phyloP scores from a whole-genome alignment of 2,888 invertebrate genomes.

The Punctoribates punctum region DNA sequence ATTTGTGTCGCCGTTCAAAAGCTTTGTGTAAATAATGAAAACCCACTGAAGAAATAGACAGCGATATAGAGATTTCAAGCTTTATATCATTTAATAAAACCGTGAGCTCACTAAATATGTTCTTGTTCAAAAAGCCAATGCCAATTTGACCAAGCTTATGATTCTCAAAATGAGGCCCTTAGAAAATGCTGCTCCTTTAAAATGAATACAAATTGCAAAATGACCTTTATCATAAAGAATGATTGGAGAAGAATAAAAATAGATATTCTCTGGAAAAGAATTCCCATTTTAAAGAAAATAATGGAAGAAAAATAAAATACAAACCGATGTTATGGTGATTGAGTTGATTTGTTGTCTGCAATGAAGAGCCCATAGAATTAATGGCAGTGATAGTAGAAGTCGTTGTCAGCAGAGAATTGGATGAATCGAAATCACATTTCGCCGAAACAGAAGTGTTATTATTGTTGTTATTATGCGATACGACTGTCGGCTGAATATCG shows the following conservation, averaged over 20 bases:
- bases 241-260: too few species aligned
- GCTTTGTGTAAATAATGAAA: background rate
- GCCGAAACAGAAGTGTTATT: background rate
- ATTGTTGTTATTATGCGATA: background rate
- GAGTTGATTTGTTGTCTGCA: background rate
- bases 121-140: too few species aligned
- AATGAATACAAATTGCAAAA: too few species aligned
- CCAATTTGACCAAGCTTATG: too few species aligned
- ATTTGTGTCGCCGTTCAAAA: conserved; percentile 18
- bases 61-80: background rate
- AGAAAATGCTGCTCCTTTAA: too few species aligned
- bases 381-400: conserved; percentile 24
- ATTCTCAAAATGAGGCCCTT: too few species aligned
- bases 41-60: background rate
- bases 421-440: conserved; percentile 27
- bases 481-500: conserved; percentile 13
- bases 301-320: background rate
- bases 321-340: conserved; percentile 27
- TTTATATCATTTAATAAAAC: too few species aligned
- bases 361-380: conserved; percentile 33
- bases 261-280: too few species aligned
- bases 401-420: conserved; percentile 27
- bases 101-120: too few species aligned
- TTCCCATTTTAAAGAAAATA: background rate
- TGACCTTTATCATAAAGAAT: too few species aligned